Base-by-base conservation (phyloP, 2,888 invertebrate genomes). In the Hyposoter didymator region DNA sequence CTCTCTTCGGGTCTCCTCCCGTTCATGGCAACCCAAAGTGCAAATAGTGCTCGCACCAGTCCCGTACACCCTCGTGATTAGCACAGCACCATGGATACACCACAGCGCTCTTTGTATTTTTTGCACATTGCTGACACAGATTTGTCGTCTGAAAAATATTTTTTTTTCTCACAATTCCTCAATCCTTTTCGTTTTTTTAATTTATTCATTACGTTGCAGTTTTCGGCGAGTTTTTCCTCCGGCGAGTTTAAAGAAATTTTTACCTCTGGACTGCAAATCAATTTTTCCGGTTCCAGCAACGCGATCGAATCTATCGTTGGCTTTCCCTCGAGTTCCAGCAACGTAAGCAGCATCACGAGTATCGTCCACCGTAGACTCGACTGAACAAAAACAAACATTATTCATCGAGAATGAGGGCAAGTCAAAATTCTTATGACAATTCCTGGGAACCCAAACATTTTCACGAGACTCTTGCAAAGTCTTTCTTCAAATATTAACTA, bases 21-120 rank as follows among this genome's bases (percentile, higher is more conserved):
- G 39, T 32, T 84, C 62, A 87, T 47, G 87, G 86, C 59, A 84
- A 79, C 47, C 87, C 87, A 67, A 86, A 88, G 64, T 85, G 22
- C 76, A 88, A 84, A 49, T 87, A 88, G 32, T 82, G 84, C 17
- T 74, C 70, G 73, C 88, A 88, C 88, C 88, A 88, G 22, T 87
- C 87, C 14, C 84, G 78, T 0, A 84, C 85, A 28, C 87, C 88
- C 78, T 88, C 88, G 82, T 88, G 84, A 85, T 88, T 80, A 12
- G 86, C 82, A 39, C 88, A 88, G 52, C 88, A 88, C 88, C 88
- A 88, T 45, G 88, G 88, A 86, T 88, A 88, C 12, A 88, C 87
- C 12, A 87, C 88, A 2, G 82, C 69, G 62, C 87, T 87, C 59
- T 88, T 88, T 7, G 88, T 87, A 43, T 87, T 75, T 78, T 88